Evolutionary conservation across 2,797 vertebrate genomes (phyloP).

Genomic region (Acridotheres tristis): DNA sequence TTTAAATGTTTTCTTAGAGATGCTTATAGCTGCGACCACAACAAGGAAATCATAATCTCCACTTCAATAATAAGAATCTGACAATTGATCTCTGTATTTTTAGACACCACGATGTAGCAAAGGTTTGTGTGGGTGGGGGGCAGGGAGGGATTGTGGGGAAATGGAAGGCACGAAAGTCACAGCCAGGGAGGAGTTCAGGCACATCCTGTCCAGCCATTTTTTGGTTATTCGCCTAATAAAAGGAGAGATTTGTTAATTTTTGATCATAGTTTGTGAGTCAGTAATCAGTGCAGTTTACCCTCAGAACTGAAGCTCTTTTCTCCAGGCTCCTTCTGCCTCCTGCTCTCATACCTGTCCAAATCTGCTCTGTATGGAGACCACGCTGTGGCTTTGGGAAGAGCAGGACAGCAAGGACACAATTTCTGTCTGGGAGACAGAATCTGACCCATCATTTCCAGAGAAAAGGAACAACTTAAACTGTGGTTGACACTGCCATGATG

Average conservation of each 20-base stretch:
- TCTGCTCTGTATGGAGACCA: neutral
- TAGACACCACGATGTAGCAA: neutral
- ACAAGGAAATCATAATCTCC: neutral
- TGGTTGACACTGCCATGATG: neutral
- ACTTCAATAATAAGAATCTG: neutral
- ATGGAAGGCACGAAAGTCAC: neutral
- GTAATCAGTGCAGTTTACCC: neutral
- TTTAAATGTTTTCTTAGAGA: neutral
- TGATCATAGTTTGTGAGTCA: neutral
- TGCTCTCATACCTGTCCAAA: neutral
- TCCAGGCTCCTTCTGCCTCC: neutral
- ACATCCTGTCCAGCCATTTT: neutral
- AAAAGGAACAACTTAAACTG: neutral
- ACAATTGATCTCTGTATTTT: neutral
- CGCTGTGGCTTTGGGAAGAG: neutral
- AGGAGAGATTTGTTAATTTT: neutral
- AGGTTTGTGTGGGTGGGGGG: neutral
- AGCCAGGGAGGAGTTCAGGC: neutral
- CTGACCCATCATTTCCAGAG: neutral
- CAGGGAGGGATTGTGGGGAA: neutral
- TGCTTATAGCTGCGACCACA: neutral
- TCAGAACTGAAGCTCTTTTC: neutral
- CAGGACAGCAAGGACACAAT: neutral
- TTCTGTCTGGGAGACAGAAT: neutral
- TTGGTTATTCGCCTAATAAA: neutral